Conservation (phyloP, 1,140 invertebrate genomes). For the Scaptomyza montana region DNA sequence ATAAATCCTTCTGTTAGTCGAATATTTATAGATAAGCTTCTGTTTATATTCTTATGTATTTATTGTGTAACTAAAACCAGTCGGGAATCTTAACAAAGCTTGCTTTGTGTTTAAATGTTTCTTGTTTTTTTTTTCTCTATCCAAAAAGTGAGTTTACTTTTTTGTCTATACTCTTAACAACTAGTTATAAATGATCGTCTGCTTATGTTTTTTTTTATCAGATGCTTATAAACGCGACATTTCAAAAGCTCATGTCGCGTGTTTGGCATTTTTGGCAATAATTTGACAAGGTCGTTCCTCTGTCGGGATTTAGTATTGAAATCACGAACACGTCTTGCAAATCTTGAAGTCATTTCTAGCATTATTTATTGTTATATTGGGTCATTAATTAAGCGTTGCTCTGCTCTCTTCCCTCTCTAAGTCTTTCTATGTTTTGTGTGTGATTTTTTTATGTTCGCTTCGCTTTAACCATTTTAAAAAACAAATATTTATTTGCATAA, state of each 20-base stretch:
- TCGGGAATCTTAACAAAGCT: conserved; percentile 19
- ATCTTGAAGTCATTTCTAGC: conserved; percentile 28
- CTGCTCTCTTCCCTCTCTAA: not conserved
- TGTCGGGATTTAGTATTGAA: conserved; percentile 24
- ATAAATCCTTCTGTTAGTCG: too few species aligned
- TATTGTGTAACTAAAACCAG: conserved; percentile 13
- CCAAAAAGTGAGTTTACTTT: conserved; percentile 50
- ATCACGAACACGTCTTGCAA: conserved; percentile 38
- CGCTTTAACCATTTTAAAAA: not conserved
- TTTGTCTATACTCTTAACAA: conserved; percentile 28
- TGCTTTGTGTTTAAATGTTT: not conserved
- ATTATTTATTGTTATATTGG: conserved; percentile 30
- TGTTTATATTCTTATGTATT: too few species aligned
- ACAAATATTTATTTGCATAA: conserved; percentile 65
- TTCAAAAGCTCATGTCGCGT: conserved; percentile 48
- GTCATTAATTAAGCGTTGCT: conserved; percentile 30
- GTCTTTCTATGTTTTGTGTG: conserved; percentile 41
- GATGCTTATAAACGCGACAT: conserved; percentile 14
- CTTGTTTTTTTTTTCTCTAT: conserved; percentile 9
- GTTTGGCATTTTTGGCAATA: conserved; percentile 69
- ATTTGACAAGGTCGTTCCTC: conserved; percentile 69
- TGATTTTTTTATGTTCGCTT: not conserved
- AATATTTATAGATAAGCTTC: too few species aligned
- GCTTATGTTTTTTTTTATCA: conserved; percentile 45
- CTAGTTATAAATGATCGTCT: conserved; percentile 48